phyloP scores from a whole-genome alignment of 2,888 invertebrate species.

The Acrocera orbiculus region DNA sequence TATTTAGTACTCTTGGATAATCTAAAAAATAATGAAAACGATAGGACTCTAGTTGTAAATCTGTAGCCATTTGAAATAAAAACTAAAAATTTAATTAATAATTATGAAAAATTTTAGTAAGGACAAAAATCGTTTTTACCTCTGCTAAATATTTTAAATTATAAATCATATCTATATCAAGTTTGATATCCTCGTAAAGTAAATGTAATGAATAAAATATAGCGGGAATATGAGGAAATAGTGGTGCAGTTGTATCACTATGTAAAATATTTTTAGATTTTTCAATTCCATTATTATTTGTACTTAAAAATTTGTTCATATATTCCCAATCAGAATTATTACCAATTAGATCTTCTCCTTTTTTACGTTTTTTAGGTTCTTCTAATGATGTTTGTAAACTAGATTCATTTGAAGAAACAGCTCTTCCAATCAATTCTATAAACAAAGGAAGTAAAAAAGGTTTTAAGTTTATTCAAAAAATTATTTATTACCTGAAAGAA shows the following conservation, averaged over 20 bases:
- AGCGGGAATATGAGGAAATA: conserved; percentile 56
- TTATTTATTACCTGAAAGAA: conserved; percentile 34
- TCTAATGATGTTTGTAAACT: conserved; percentile 33
- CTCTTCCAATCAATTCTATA: conserved; percentile 23
- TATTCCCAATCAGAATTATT: conserved; percentile 70
- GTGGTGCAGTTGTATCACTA: conserved; percentile 35
- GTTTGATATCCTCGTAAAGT: conserved; percentile 78
- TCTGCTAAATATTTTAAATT: conserved; percentile 49
- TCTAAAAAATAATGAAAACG: conserved; percentile 71
- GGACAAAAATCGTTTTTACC: conserved; percentile 14
- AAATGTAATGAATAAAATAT: conserved; percentile 70
- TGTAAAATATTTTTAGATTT: conserved; percentile 10
- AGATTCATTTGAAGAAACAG: conserved; percentile 16
- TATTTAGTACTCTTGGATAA: conserved; percentile 48
- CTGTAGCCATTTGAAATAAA: conserved; percentile 56
- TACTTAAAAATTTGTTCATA: conserved; percentile 29
- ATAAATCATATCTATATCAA: conserved; percentile 51
- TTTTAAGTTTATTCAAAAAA: neutral
- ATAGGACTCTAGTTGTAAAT: conserved; percentile 54
- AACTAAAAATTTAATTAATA: conserved; percentile 27
- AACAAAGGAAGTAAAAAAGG: neutral
- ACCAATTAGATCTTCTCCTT: conserved; percentile 50
- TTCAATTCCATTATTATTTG: conserved; percentile 8
- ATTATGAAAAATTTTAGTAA: too few relatives aligned
- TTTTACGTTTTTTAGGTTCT: conserved; percentile 49